A percentile compares a stretch with the other conserved stretches of the same genome.
Evolutionary conservation across 2,888 invertebrate species (phyloP).

Genomic region (Biston stratarius): DNA sequence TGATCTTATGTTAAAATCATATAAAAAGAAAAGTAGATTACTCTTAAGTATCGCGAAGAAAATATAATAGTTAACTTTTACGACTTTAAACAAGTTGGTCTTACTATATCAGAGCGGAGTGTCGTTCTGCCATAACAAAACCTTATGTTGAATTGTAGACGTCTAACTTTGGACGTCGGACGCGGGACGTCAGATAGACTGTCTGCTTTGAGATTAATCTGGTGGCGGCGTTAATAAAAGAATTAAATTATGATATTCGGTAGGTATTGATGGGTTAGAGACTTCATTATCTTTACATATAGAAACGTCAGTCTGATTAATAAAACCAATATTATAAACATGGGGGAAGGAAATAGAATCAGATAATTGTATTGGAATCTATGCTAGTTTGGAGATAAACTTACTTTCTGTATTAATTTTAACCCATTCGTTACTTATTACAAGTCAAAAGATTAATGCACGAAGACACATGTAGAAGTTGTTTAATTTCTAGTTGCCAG

Average conservation of each 20-base stretch:
- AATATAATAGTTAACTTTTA: no score
- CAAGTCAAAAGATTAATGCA: no score
- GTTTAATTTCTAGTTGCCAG: constrained; percentile 66
- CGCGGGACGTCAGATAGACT: constrained; percentile 18
- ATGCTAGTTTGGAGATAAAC: background rate
- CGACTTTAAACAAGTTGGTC: background rate
- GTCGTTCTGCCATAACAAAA: constrained; percentile 49
- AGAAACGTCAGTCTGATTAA: background rate
- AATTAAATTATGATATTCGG: constrained; percentile 38
- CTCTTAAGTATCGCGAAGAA: no score
- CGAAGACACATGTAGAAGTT: constrained; percentile 7
- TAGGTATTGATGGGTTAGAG: constrained; percentile 5
- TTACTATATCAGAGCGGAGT: constrained; percentile 17
- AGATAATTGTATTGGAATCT: background rate
- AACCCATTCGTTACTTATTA: no score
- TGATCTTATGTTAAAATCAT: no score
- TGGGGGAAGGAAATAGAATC: no score
- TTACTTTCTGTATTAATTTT: no score
- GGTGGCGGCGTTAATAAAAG: constrained; percentile 31
- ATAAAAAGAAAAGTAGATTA: no score
- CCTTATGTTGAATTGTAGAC: constrained; percentile 40
- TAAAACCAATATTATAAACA: no score
- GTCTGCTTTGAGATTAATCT: constrained; percentile 36
- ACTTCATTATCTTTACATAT: background rate
- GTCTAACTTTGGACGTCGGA: constrained; percentile 25